Percentiles rank a stretch among this genome's conserved stretches.
Conservation (phyloP, 2,888 invertebrate species). For the Scaptomyza reducta region DNA sequence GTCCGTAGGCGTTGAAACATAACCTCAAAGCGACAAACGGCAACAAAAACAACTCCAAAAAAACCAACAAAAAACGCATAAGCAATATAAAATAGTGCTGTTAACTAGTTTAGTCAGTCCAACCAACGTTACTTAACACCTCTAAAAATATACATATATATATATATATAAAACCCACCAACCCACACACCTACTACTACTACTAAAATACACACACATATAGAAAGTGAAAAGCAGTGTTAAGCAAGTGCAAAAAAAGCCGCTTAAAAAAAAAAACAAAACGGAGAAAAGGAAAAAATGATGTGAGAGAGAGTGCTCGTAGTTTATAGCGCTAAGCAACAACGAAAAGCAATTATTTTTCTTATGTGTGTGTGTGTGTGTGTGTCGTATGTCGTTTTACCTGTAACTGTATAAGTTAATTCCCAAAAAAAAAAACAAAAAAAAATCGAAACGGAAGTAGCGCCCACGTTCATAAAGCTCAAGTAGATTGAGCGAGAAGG, state of each 20-base stretch:
- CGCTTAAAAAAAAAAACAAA: constrained; percentile 23
- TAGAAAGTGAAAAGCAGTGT: constrained; percentile 16
- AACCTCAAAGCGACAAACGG: constrained; percentile 44
- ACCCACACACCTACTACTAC: constrained; percentile 15
- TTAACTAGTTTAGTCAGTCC: constrained; percentile 64
- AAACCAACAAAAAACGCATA: constrained; percentile 55
- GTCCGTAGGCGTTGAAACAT: constrained; percentile 52
- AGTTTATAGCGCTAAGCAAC: constrained; percentile 44
- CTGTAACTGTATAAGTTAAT: constrained; percentile 68
- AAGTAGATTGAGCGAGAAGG: neutral
- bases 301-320: constrained; percentile 50
- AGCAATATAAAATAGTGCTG: constrained; percentile 75
- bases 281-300: neutral
- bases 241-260: constrained; percentile 33
- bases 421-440: constrained; percentile 46
- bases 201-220: constrained; percentile 14
- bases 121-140: constrained; percentile 59
- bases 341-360: constrained; percentile 77
- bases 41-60: constrained; percentile 13
- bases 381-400: constrained; percentile 11
- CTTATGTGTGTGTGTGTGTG: constrained; percentile 48
- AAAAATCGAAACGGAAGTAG: constrained; percentile 69
- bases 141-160: constrained; percentile 40
- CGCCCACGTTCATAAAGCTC: constrained; percentile 35
- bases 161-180: constrained; percentile 51